Base-by-base conservation (phyloP, 2,888 invertebrate genomes). In the Drosophila flavopinicola region DNA sequence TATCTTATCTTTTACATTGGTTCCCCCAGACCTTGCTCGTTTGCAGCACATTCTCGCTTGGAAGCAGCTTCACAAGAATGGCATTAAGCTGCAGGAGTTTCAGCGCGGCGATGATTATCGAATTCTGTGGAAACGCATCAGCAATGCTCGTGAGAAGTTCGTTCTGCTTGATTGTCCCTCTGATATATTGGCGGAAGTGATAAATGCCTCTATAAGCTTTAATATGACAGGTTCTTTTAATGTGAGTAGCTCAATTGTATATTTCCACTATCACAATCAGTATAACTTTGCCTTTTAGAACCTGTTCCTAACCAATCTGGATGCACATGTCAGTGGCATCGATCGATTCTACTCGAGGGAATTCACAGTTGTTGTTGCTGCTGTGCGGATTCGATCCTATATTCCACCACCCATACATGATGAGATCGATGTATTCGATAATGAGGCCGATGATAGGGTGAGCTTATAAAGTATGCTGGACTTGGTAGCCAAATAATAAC, bases 131-230 rank as follows among this genome's bases (percentile, higher is more conserved):
- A 91, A 92, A 32, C 73, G 86, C 15, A 93, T 95, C 68, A 93
- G 96, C 49, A 94, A 94, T 47, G 92, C 94, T 0, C 93, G 93
- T 17, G 94, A 95, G 82, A 94, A 92, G 66, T 94, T 94, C 84
- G 94, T 97, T 41, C 91, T 98, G 15, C 85, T 98, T 20, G 97
- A 97, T 88, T 96, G 96, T 85, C 92, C 94, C 6, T 90, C 94
- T 0, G 93, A 94, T 33, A 93, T 94, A 73, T 92, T 96, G 35
- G 87, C 92, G 10, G 92, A 93, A 27, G 93, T 96, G 41, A 91
- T 96, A 61, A 92, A 93, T 48, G 87, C 88, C 5, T 89, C 91
- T 0, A 75, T 82, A 6, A 58, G 37, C 9, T 91, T 79, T n/a
- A 90, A 90, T 59, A 90, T 90, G 90, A 91, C 91, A 0, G 88